Percentiles rank a stretch among this genome's conserved stretches.
Conservation (phyloP, 2,113 vertebrate genomes). For the Phaethon lepturus region DNA sequence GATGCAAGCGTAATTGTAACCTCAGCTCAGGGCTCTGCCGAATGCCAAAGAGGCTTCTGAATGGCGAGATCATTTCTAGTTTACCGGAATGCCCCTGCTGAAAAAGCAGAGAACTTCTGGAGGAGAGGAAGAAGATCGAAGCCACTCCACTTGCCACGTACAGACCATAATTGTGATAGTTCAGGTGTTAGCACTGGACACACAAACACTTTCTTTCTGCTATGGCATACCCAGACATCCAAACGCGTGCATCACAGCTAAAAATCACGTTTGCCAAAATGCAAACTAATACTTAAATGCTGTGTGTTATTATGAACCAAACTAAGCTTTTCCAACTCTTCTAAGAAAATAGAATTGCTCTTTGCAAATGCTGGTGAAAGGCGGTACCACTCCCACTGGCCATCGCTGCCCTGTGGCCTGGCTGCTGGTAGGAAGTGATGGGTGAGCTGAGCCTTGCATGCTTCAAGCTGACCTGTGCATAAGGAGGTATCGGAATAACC, state of each 20-base stretch:
- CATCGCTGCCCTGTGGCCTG: not conserved
- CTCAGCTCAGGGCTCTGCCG: not conserved
- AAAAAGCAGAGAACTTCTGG: not conserved
- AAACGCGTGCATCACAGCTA: not conserved
- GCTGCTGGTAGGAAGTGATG: not conserved
- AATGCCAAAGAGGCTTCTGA: not conserved
- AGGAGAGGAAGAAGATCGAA: not conserved
- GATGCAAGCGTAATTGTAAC: not conserved
- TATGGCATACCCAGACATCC: not conserved
- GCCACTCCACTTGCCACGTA: not conserved
- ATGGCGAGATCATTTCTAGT: accelerated
- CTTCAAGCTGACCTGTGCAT: not conserved
- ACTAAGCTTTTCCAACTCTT: not conserved
- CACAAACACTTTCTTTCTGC: not conserved
- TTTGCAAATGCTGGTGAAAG: not conserved
- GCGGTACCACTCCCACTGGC: not conserved
- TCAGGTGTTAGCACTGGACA: not conserved
- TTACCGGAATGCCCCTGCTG: not conserved
- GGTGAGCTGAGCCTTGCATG: not conserved
- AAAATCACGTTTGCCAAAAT: not conserved
- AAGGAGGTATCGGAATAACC: not conserved
- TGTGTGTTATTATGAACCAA: not conserved
- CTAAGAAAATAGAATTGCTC: not conserved
- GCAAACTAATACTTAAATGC: not conserved
- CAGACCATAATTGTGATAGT: not conserved